Base-by-base conservation (phyloP, 1,140 invertebrate genomes). In the Lasaia peninsularis region DNA sequence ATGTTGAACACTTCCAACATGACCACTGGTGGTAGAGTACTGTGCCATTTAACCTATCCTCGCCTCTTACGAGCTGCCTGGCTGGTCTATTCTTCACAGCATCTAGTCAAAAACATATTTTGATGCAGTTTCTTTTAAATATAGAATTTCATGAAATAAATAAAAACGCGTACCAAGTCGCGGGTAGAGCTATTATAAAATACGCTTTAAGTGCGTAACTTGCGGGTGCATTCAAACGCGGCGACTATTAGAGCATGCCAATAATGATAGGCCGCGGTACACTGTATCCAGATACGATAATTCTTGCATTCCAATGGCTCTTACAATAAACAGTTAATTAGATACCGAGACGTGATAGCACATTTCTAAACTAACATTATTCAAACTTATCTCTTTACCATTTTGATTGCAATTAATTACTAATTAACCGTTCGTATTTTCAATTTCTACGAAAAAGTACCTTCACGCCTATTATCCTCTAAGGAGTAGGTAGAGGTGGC, bases 171-270 rank as follows among this genome's bases (percentile, higher is more conserved):
- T n/a, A n/a, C n/a, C n/a, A n/a, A n/a, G n/a, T n/a, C n/a, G n/a
- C n/a, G n/a, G n/a, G n/a, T n/a, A 20, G 9, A 44, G 40, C 18
- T 44, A n/a, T n/a, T 44, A 14, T 44, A 44, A 11, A 56, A 44
- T 40, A 24, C 53, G 55, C 55, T 31, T 28, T 20, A n/a, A 21
- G 44, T 44, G 54, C 51, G 14, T 55, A 21, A 35, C 24, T 58
- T 65, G 56, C 14, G 9, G 56, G 37, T 9, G 33, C 14, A 58
- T 4, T 65, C 40, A 62, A 44, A 44, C 10, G 57, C 56, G 52
- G 34, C 56, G 48, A 62, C 56, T 62, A 62, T 62, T 56, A 57
- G 60, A 66, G 60, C 64, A 54, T 66, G 60, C 64, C 55, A 59
- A 52, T 62, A 66, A 66, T 66, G 57, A 66, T 62, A 62, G 64